Percentiles rank a stretch among this genome's conserved stretches.
These are phyloP conservation scores for Paratrypauchen microcephalus DNA, from an alignment of 2,797 vertebrate species.

Conservation along the genomic window DNA sequence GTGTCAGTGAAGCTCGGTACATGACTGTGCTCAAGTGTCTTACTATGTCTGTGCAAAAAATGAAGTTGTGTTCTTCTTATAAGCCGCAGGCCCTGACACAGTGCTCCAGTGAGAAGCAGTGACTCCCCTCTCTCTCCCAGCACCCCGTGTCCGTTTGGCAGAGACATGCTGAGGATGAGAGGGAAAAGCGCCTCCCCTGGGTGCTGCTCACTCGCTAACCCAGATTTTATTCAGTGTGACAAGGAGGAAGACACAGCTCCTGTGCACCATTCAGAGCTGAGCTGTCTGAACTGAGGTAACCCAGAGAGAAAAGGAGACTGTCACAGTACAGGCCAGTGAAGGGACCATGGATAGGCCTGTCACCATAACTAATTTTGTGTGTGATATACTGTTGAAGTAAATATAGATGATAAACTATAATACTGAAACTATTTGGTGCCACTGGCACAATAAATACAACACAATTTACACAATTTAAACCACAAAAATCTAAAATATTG, in stretches of 20 bases:
- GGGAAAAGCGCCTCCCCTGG: constrained; percentile 57
- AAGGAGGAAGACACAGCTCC: constrained; percentile 59
- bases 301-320: constrained; percentile 23
- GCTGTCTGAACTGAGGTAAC: constrained; percentile 44
- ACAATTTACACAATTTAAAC: too few relatives aligned
- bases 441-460: too few relatives aligned
- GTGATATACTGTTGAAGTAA: too few relatives aligned
- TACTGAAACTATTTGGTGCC: too few relatives aligned
- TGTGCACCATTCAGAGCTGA: constrained; percentile 48
- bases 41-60: constrained; percentile 17
- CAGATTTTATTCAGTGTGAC: constrained; percentile 69
- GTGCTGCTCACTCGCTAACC: constrained; percentile 57
- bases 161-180: constrained; percentile 60
- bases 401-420: too few relatives aligned
- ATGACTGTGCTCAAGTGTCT: constrained; percentile 29
- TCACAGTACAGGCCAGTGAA: too few relatives aligned
- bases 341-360: too few relatives aligned
- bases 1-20: constrained; percentile 17
- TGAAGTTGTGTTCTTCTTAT: constrained; percentile 39
- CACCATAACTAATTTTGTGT: too few relatives aligned
- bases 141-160: constrained; percentile 53
- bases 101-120: constrained; percentile 49
- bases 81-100: constrained; percentile 56
- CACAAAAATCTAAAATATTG: too few relatives aligned
- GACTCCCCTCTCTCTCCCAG: neutral